Conservation (phyloP, 2,888 invertebrate species). For the Dastarcus helophoroides region DNA sequence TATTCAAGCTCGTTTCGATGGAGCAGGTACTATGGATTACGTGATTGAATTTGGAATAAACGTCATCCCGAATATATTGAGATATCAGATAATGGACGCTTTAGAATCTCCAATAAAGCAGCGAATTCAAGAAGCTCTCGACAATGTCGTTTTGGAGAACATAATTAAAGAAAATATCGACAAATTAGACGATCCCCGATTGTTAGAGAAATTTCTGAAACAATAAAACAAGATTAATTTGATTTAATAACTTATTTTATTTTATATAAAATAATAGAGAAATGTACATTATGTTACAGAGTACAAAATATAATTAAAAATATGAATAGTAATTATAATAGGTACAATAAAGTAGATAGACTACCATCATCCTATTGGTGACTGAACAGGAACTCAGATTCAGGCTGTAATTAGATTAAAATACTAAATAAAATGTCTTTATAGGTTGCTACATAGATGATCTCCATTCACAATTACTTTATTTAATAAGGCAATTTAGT, state of each 20-base stretch:
- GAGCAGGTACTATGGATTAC: slow-evolving; percentile 80
- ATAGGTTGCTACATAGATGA: slow-evolving; percentile 20
- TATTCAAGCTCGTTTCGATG: slow-evolving; percentile 71
- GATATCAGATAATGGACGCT: slow-evolving; percentile 81
- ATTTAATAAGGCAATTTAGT: slow-evolving; percentile 28
- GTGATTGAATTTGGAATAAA: slow-evolving; percentile 69
- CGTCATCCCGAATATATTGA: slow-evolving; percentile 69
- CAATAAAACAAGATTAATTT: background rate
- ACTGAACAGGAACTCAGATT: slow-evolving; percentile 32
- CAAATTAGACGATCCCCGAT: slow-evolving; percentile 47
- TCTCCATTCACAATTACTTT: slow-evolving; percentile 15
- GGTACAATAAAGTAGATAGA: slow-evolving; percentile 29
- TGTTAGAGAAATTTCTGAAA: background rate
- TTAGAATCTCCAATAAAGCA: slow-evolving; percentile 66
- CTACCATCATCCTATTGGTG: slow-evolving; percentile 21
- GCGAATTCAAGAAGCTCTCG: slow-evolving; percentile 60
- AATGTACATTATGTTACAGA: slow-evolving; percentile 37
- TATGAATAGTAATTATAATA: slow-evolving; percentile 36
- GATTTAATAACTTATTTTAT: slow-evolving; percentile 19
- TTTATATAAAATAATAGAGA: slow-evolving; percentile 37
- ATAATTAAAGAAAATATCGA: slow-evolving; percentile 59
- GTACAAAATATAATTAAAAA: slow-evolving; percentile 38
- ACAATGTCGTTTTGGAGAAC: slow-evolving; percentile 63
- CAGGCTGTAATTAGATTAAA: slow-evolving; percentile 26
- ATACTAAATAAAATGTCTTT: slow-evolving; percentile 13